Conservation (phyloP, 2,113 vertebrate genomes). For the Oceanodroma tethys region DNA sequence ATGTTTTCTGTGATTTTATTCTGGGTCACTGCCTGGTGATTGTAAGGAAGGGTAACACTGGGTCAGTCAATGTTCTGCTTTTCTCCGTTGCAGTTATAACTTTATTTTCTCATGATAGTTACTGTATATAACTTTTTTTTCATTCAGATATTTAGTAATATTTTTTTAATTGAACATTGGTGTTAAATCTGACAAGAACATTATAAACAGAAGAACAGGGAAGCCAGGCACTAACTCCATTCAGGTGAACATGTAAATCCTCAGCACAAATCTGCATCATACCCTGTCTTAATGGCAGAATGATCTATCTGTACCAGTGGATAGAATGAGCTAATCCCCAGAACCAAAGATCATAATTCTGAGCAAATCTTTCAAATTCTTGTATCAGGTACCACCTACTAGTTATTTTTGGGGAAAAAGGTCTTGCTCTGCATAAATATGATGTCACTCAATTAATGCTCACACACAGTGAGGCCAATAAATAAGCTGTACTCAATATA, state of each 20-base stretch:
- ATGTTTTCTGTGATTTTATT: not conserved
- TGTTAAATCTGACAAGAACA: not conserved
- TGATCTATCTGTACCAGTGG: not conserved
- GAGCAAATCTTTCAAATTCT: not conserved
- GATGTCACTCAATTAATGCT: constrained; percentile 28
- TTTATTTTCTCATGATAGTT: not conserved
- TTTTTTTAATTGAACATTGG: not conserved
- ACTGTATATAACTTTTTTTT: not conserved
- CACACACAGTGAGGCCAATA: not conserved
- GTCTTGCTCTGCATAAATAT: not conserved
- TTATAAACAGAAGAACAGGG: not conserved
- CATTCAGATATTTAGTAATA: not conserved
- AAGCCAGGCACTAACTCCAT: not conserved
- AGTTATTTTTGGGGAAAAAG: not conserved
- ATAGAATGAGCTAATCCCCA: not conserved
- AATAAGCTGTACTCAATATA: constrained; percentile 9
- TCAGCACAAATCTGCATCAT: not conserved
- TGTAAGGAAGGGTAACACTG: not conserved
- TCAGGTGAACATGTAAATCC: not conserved
- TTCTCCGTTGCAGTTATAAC: not conserved
- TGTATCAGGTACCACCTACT: not conserved
- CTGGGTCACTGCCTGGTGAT: not conserved
- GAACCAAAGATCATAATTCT: not conserved
- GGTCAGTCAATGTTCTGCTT: not conserved
- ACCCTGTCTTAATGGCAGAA: not conserved